phyloP scores from a whole-genome alignment of 2,113 vertebrate species.

The Peucedramus taeniatus region DNA sequence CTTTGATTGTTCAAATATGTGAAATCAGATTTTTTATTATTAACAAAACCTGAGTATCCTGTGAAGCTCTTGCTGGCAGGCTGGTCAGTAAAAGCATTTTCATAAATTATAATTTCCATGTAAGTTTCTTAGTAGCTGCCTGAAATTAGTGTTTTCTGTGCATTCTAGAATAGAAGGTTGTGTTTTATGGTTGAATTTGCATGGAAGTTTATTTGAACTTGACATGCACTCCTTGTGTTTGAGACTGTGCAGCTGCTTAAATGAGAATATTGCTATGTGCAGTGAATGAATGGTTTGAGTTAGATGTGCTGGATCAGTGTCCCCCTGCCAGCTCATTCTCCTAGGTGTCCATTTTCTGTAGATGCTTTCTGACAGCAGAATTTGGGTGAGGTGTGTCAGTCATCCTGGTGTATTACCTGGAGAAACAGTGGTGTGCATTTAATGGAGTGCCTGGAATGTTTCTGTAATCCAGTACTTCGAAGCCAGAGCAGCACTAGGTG shows the following conservation, averaged over 20 bases:
- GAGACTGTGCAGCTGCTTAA: neutral
- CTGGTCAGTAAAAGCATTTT: neutral
- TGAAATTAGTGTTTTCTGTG: neutral
- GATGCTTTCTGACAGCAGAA: neutral
- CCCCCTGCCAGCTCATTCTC: neutral
- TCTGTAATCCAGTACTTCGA: neutral
- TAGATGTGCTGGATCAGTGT: neutral
- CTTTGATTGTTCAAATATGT: neutral
- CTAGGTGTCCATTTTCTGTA: neutral
- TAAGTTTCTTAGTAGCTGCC: neutral
- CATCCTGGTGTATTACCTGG: neutral
- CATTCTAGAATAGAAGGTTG: neutral
- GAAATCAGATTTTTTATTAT: neutral
- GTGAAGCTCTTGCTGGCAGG: neutral
- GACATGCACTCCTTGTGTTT: neutral
- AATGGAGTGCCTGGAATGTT: rapidly evolving
- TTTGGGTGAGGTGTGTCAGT: neutral
- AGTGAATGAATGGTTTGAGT: neutral
- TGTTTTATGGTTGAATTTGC: neutral
- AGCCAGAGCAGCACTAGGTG: conserved; percentile 2
- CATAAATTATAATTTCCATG: rapidly evolving
- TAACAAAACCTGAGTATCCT: neutral
- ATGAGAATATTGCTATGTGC: rapidly evolving
- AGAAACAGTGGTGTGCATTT: neutral
- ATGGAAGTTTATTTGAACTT: neutral